These are phyloP conservation scores for Baronia brevicornis DNA, from an alignment of 2,888 invertebrate genomes.

Conservation along the genomic window DNA sequence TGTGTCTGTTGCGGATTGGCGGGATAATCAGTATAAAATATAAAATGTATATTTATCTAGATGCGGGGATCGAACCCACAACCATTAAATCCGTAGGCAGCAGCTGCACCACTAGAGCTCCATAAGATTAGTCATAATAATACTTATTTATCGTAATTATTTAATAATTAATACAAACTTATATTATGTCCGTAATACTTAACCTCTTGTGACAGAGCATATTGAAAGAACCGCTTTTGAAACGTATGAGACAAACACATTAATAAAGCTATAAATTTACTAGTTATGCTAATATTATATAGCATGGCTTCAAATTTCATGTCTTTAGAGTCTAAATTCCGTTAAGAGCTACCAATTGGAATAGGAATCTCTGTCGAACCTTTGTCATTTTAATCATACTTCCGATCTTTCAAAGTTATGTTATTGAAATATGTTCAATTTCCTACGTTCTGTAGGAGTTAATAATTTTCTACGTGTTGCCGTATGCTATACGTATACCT, in stretches of 20 bases:
- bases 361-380: conserved; percentile 63
- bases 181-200: no score
- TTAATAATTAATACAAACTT: no score
- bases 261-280: conserved; percentile 49
- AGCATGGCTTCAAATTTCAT: conserved; percentile 31
- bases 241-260: conserved; percentile 40
- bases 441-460: conserved; percentile 54
- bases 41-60: no score
- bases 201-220: no score
- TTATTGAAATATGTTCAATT: conserved; percentile 75
- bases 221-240: no score
- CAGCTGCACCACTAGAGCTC: no score
- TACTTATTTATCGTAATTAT: no score
- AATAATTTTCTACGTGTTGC: conserved; percentile 45
- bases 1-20: no score
- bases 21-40: no score
- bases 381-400: conserved; percentile 73
- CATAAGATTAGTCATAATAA: no score
- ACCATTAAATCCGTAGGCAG: no score
- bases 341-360: conserved; percentile 30
- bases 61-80: no score
- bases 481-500: conserved; percentile 22
- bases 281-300: conserved; percentile 32
- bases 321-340: conserved; percentile 46
- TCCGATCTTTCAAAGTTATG: conserved; percentile 73